Percentiles rank a stretch among this genome's conserved stretches.
These are phyloP conservation scores for Protobothrops mucrosquamatus DNA, from an alignment of 2,113 vertebrate species.

Conservation along the genomic window DNA sequence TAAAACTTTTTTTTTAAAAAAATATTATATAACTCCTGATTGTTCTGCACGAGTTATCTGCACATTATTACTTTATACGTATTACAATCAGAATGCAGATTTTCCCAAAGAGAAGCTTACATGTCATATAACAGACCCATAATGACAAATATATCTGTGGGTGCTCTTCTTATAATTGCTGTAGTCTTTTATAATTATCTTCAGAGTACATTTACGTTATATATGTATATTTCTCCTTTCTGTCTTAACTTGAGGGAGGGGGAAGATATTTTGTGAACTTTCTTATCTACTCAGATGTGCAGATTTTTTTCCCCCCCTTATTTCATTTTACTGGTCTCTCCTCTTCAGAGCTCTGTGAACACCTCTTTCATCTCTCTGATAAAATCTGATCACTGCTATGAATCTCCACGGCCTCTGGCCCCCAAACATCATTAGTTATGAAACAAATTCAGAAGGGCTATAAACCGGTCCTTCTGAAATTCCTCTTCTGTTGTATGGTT, in stretches of 20 bases:
- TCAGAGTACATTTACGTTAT: conserved; percentile 22
- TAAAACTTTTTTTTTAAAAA: background rate
- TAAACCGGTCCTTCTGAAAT: background rate
- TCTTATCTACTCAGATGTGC: background rate
- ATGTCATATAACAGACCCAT: conserved; percentile 14
- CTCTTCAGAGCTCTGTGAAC: background rate
- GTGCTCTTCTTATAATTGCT: conserved; percentile 24
- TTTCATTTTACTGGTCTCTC: conserved; percentile 8
- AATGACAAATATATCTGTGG: background rate
- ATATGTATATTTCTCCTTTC: background rate
- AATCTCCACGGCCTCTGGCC: background rate
- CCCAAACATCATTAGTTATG: background rate
- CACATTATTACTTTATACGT: background rate
- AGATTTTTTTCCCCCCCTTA: background rate
- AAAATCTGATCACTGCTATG: background rate
- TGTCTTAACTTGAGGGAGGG: background rate
- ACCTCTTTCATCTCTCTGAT: background rate
- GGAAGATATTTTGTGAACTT: background rate
- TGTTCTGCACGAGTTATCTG: background rate
- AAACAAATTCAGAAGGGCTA: background rate
- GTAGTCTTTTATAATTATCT: conserved; percentile 27
- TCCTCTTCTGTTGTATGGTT: background rate
- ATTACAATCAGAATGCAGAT: conserved; percentile 15
- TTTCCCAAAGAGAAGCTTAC: conserved; percentile 19
- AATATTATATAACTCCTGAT: background rate